phyloP scores from a whole-genome alignment of 2,888 invertebrate genomes.

The Drosophila picticornis region DNA sequence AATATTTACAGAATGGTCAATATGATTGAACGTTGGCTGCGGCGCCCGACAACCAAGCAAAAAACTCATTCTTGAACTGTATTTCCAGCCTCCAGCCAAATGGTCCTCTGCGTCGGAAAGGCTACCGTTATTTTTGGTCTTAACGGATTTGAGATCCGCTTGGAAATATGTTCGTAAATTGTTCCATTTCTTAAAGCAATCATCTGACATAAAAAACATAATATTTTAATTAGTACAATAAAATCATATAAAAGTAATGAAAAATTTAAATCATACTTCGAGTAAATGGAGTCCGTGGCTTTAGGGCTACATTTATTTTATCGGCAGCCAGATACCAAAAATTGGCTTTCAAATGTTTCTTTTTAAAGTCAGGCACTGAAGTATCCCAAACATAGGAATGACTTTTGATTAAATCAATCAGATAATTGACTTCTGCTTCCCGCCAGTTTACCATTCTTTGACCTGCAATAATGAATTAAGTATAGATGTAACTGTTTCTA shows the following conservation, averaged over 20 bases:
- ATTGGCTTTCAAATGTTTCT: constrained; percentile 30
- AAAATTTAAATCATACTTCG: constrained; percentile 18
- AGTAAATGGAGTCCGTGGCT: constrained; percentile 32
- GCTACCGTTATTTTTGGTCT: constrained; percentile 14
- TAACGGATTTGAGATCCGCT: constrained; percentile 32
- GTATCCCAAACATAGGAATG: constrained; percentile 39
- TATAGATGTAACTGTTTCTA: no score
- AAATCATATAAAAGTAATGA: background rate
- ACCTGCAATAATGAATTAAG: constrained; percentile 6
- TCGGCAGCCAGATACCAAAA: constrained; percentile 41
- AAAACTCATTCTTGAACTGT: constrained; percentile 42
- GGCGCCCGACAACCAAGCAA: constrained; percentile 18
- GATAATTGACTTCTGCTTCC: constrained; percentile 42
- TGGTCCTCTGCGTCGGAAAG: constrained; percentile 23
- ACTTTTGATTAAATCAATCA: constrained; percentile 37
- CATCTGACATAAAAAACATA: constrained; percentile 8
- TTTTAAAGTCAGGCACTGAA: constrained; percentile 33
- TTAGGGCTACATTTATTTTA: constrained; percentile 27
- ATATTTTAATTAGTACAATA: background rate
- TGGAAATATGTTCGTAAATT: constrained; percentile 41
- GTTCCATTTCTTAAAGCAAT: constrained; percentile 46
- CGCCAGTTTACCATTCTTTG: constrained; percentile 38
- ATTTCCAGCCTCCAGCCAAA: constrained; percentile 37
- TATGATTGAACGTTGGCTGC: constrained; percentile 10
- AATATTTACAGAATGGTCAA: constrained; percentile 24